Evolutionary conservation across 2,797 vertebrate genomes (phyloP).

Genomic region (Streptopelia turtur): DNA sequence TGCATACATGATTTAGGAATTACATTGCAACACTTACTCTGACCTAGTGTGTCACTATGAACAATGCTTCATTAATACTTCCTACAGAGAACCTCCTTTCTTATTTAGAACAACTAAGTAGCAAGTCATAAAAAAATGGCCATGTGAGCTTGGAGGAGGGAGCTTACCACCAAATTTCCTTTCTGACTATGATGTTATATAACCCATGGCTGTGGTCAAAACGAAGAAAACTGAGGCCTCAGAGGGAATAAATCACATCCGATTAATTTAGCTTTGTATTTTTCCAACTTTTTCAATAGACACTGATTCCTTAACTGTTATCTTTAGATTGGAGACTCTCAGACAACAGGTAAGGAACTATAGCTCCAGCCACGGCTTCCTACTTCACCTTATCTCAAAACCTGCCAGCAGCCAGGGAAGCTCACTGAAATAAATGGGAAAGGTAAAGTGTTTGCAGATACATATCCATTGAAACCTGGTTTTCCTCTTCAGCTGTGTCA

Average conservation of each 20-base stretch:
- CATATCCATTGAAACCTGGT: too few relatives aligned
- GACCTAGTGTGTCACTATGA: neutral
- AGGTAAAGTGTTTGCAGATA: neutral
- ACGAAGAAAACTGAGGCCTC: neutral
- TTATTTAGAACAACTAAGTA: neutral
- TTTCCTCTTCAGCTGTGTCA: neutral
- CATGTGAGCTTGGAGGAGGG: neutral
- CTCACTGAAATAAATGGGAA: neutral
- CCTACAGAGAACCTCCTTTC: neutral
- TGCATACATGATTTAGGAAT: rapidly evolving
- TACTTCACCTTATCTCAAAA: neutral
- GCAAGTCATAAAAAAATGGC: neutral
- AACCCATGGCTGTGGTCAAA: neutral
- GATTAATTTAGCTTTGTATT: neutral
- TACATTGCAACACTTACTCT: neutral
- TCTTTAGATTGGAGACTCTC: neutral
- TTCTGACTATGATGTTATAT: neutral
- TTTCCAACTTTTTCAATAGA: neutral
- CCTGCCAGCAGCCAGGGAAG: neutral
- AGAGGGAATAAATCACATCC: neutral
- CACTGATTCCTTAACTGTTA: neutral
- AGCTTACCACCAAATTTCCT: neutral
- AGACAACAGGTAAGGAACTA: neutral
- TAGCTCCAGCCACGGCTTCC: neutral
- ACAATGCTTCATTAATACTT: neutral